Conservation (phyloP, 2,113 vertebrate genomes). For the Acanthochromis polyacanthus region DNA sequence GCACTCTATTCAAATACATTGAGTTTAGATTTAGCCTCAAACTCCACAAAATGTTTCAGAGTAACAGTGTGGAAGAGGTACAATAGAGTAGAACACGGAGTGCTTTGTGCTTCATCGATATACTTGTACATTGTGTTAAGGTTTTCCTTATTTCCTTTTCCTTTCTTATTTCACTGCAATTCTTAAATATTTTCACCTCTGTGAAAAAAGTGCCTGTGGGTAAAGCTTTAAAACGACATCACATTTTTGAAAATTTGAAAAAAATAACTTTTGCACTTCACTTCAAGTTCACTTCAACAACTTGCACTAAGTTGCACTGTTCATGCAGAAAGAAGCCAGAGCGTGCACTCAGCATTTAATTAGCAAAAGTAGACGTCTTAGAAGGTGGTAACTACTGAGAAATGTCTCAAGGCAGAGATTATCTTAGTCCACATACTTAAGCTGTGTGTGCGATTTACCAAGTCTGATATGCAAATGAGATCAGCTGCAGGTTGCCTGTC, state of each 20-base stretch:
- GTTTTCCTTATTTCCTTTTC: background rate
- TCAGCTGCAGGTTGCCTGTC: conserved; percentile 32
- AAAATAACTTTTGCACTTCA: background rate
- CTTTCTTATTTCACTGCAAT: background rate
- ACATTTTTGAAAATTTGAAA: background rate
- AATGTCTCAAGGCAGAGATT: conserved; percentile 52
- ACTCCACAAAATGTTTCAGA: background rate
- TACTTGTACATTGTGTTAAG: background rate
- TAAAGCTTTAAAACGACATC: too few relatives aligned
- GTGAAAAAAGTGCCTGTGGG: too few relatives aligned
- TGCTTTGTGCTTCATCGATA: background rate
- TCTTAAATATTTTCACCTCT: background rate
- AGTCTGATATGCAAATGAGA: conserved; percentile 49
- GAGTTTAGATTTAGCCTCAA: background rate
- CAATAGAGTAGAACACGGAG: background rate
- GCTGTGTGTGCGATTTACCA: conserved; percentile 44
- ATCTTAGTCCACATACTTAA: conserved; percentile 40
- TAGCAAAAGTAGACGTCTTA: conserved; percentile 20
- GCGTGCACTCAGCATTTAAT: conserved; percentile 17
- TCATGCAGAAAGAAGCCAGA: background rate
- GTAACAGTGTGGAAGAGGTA: background rate
- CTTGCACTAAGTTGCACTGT: background rate
- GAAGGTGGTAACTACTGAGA: conserved; percentile 11
- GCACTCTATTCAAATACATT: background rate
- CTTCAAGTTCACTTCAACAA: background rate